Conservation (phyloP, 2,797 vertebrate genomes). For the Natrix natrix region DNA sequence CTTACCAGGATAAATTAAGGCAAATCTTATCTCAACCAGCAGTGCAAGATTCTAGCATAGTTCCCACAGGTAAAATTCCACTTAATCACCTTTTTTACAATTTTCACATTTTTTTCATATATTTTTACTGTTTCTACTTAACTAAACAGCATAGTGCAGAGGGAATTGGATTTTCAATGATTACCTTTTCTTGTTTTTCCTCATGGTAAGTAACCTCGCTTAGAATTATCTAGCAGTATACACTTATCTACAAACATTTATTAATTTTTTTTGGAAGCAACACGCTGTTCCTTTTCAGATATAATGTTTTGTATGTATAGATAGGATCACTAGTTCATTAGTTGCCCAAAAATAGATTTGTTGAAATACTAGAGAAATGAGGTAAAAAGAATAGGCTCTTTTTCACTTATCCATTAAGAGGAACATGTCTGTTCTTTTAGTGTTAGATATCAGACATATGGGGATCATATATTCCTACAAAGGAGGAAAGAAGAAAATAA, state of each 20-base stretch:
- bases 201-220: not conserved
- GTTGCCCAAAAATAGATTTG: not conserved
- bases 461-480: not conserved
- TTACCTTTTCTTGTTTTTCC: not conserved
- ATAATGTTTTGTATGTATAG: not conserved
- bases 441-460: not conserved
- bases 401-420: not conserved
- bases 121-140: not conserved
- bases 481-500: not conserved
- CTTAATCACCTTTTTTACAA: not conserved
- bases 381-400: not conserved
- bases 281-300: not conserved
- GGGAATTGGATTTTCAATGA: not conserved
- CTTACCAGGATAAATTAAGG: conserved; percentile 92
- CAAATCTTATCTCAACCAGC: conserved; percentile 95
- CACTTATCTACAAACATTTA: not conserved
- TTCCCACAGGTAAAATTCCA: conserved; percentile 75
- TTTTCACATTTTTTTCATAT: not conserved
- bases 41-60: conserved; percentile 78
- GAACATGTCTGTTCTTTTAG: not conserved
- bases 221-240: not conserved
- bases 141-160: not conserved
- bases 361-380: not conserved
- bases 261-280: not conserved
- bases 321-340: not conserved